Evolutionary conservation across 1,140 invertebrate species (phyloP), one percentile per base, ranked within the genome.

Genomic region (Eriosoma lanigerum): DNA sequence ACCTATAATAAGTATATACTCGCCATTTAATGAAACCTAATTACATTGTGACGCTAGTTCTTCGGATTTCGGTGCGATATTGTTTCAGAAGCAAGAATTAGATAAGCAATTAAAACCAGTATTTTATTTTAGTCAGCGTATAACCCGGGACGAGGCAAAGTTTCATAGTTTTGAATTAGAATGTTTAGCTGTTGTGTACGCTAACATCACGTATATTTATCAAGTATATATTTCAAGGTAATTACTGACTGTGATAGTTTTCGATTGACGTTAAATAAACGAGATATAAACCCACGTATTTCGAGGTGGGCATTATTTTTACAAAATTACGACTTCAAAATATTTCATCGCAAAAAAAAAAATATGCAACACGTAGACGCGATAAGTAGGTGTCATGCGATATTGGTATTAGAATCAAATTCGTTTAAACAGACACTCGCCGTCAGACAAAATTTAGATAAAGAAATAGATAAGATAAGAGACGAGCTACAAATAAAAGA

Each of bases 1-100:
- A 19, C 50, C 13, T 19, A 52, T 48, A 6, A 6, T 48, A 48
- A 15, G n/a, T 60, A 12, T 56, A 24, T 56, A 56, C n/a, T 56
- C 54, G 1, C 54, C 54, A 1, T 15, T 8, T 15, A 81, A 83
- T 10, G 64, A 72, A 72, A 84, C 84, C 46, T 84, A 86, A 82
- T 81, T 72, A 10, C 44, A 38, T 38, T 38, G 32, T 38, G 46
- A 66, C 17, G 62, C 62, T 1, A 66, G 62, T n/a, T n/a, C 62
- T 2, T 38, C 26, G 10, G 62, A 26, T 32, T 44, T 26, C 32
- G 62, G 62, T n/a, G 26, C 10, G 8, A 66, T 72, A 38, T 48
- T 72, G 19, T 48, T 72, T 19, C 68, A 72, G 21, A 38, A 48
- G 12, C 29, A 48, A 48, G n/a, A 38, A 38, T 4, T 13, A 21